Evolutionary conservation across 2,888 invertebrate species (phyloP).

Genomic region (Isoperla grammatica): DNA sequence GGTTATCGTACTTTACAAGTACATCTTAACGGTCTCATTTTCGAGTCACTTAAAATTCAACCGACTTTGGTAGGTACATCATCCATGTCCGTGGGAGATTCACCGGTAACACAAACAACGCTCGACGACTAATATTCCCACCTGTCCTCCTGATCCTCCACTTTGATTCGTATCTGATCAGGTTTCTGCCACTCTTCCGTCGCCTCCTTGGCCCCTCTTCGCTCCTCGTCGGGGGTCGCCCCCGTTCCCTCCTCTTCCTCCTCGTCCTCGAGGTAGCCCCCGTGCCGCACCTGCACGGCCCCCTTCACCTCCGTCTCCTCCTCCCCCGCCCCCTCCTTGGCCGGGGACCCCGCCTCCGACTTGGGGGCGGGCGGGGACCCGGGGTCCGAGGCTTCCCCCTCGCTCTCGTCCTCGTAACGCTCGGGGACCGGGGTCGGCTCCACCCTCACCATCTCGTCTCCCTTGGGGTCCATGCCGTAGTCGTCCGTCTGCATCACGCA

Average conservation of each 20-base stretch:
- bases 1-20: background rate
- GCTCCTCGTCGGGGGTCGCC: conserved; percentile 24
- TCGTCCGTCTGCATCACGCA: conserved; percentile 86
- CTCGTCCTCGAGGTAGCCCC: conserved; percentile 37
- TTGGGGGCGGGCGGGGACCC: conserved; percentile 38
- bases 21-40: too few species aligned
- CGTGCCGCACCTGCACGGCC: conserved; percentile 46
- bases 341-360: conserved; percentile 13
- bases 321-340: conserved; percentile 34
- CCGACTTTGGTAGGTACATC: background rate
- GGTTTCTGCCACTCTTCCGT: conserved; percentile 30
- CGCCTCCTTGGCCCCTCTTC: conserved; percentile 34
- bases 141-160: conserved; percentile 30
- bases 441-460: conserved; percentile 63
- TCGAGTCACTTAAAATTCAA: background rate
- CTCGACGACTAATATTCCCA: conserved; percentile 30
- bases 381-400: conserved; percentile 40
- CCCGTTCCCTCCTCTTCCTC: conserved; percentile 30
- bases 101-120: conserved; percentile 9
- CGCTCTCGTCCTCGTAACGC: conserved; percentile 47
- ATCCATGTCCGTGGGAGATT: conserved; percentile 5
- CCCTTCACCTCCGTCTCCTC: conserved; percentile 43
- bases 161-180: conserved; percentile 29
- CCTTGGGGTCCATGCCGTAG: conserved; percentile 42
- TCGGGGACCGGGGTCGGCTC: conserved; percentile 71